Base-by-base conservation (phyloP, 2,797 vertebrate species). In the Alcedo quadribrachys region DNA sequence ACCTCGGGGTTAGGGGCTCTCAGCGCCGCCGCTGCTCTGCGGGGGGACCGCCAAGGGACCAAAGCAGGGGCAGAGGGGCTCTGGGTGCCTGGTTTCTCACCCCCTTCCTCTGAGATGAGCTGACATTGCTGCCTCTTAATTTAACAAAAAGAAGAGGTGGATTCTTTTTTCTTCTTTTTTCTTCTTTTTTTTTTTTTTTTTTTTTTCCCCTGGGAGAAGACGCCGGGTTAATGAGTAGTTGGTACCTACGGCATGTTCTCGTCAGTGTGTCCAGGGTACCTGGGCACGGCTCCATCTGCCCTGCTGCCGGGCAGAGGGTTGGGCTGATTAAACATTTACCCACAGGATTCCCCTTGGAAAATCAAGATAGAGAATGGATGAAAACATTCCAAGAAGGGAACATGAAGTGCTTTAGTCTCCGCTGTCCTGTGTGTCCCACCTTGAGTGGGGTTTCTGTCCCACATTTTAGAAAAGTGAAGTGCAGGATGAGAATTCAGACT, bases 361-460 rank as follows among this genome's bases (percentile, higher is more conserved):
- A 67, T 27, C 37, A 3, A 60, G 87, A 86, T 84, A 68, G 58
- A 62, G 75, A 79, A 18, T 2, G n/a, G 32, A 43, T 14, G 11
- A 70, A 92, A 75, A 13, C 69, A 51, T 8, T n/a, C 77, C 50
- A 6, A 66, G 58, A 74, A 40, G 50, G 63, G 33, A 71, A 76
- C 30, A 6, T 5, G 14, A 37, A 15, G 65, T 35, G 50, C 62
- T 54, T 69, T 18, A 51, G 15, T 42, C 55, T 63, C 1, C 0
- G 30, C 66, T 62, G 14, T 14, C 15, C 2, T 0, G n/a, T 0
- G 0, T 76, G 75, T 17, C 51, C 5, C 0, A 0, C 16, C n/a
- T 35, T 28, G n/a, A 53, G 9, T 10, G 30, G 58, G n/a, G 6
- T 19, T 93, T 42, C 9, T 37, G 9, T 54, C 19, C 46, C 2